These are phyloP conservation scores for Halesus radiatus DNA, from an alignment of 1,140 invertebrate genomes.

Conservation along the genomic window DNA sequence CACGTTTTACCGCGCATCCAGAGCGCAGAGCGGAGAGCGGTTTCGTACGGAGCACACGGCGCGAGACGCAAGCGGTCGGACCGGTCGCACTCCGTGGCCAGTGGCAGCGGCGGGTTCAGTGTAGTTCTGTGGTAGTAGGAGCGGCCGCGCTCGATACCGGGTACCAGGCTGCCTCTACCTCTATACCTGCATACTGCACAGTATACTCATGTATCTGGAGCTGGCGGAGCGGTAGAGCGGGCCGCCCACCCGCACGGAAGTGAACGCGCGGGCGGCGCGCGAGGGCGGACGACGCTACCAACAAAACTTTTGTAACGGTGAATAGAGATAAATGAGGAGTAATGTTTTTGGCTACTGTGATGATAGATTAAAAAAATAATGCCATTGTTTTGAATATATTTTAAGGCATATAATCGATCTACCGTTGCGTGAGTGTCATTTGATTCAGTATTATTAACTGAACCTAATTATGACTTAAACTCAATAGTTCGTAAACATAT, in stretches of 20 bases:
- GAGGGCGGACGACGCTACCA: slow-evolving; percentile 17
- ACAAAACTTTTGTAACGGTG: slow-evolving; percentile 19
- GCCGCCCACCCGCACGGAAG: not conserved
- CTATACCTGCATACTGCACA: no score
- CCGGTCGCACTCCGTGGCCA: slow-evolving; percentile 8
- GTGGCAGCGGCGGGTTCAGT: not conserved
- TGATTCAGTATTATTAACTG: no score
- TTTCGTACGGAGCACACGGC: not conserved
- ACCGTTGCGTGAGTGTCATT: no score
- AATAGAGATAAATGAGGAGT: slow-evolving; percentile 24
- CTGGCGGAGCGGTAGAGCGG: not conserved
- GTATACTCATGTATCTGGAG: not conserved
- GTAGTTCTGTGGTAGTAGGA: not conserved
- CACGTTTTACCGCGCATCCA: not conserved
- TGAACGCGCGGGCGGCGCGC: not conserved
- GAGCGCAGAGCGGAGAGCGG: not conserved
- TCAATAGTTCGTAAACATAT: no score
- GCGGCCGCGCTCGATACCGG: not conserved
- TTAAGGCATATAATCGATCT: not conserved
- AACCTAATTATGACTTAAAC: no score
- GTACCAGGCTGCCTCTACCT: no score
- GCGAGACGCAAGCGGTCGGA: slow-evolving; percentile 13
- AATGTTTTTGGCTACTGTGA: not conserved
- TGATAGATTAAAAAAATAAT: not conserved
- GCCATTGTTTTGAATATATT: not conserved